Conservation (phyloP, 2,797 vertebrate genomes). For the Sebastes matsubarae region DNA sequence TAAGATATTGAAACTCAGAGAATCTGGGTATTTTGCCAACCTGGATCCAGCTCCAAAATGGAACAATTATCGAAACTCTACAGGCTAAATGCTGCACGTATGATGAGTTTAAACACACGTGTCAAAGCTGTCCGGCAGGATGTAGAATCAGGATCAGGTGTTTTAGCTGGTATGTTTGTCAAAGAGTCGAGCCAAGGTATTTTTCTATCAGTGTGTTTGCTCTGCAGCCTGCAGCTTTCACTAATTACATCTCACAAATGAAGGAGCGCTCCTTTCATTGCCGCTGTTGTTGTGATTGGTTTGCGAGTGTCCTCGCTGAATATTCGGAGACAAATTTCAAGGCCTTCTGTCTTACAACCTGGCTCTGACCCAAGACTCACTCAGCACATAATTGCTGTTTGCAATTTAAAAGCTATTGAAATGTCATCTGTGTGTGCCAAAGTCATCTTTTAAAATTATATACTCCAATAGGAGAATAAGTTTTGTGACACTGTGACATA, state of each 20-base stretch:
- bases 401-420: constrained; percentile 1
- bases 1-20: neutral
- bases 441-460: neutral
- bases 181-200: neutral
- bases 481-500: neutral
- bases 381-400: neutral
- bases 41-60: neutral
- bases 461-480: neutral
- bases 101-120: neutral
- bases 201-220: neutral
- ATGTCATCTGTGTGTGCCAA: neutral
- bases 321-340: neutral
- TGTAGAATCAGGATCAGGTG: neutral
- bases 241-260: neutral
- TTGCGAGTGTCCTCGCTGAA: neutral
- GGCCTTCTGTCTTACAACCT: neutral
- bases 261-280: neutral
- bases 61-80: neutral
- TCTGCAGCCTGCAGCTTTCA: neutral
- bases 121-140: neutral
- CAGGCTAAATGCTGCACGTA: neutral
- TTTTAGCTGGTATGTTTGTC: neutral
- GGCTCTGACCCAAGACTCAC: neutral
- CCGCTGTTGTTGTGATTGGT: neutral
- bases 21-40: neutral